phyloP scores from a whole-genome alignment of 1,140 invertebrate species.

The Brachionus rotundiformis region DNA sequence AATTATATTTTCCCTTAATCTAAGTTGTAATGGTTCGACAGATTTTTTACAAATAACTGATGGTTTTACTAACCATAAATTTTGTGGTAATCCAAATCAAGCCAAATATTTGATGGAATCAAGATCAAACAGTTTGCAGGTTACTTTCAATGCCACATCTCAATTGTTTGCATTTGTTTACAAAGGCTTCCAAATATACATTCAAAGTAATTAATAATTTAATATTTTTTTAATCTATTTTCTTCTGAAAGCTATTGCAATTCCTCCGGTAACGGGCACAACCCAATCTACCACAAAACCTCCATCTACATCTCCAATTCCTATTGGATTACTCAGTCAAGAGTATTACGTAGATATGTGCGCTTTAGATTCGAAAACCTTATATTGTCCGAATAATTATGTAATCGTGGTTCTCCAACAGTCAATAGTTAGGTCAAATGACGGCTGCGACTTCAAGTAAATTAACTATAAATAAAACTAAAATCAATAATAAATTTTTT shows the following conservation, averaged over 20 bases:
- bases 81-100: constrained; percentile 36
- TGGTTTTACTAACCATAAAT: not conserved
- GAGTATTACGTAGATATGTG: constrained; percentile 44
- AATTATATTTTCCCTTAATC: not conserved
- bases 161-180: constrained; percentile 25
- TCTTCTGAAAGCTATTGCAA: not conserved
- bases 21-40: constrained; percentile 46
- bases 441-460: constrained; percentile 25
- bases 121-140: not conserved
- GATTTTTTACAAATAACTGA: constrained; percentile 3
- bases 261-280: not conserved
- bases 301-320: not conserved
- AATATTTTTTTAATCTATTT: not conserved
- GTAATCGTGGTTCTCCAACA: constrained; percentile 2
- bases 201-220: not conserved
- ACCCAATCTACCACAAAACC: constrained; percentile 24
- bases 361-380: not conserved
- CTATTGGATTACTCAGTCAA: not conserved
- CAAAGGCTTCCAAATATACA: not conserved
- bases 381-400: constrained; percentile 19
- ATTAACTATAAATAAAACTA: not conserved
- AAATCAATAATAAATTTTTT: not conserved
- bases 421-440: not conserved
- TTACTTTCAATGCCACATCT: not conserved
- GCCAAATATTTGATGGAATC: constrained; percentile 40